Evolutionary conservation across 2,888 invertebrate genomes (phyloP).

Genomic region (Melieria omissa): DNA sequence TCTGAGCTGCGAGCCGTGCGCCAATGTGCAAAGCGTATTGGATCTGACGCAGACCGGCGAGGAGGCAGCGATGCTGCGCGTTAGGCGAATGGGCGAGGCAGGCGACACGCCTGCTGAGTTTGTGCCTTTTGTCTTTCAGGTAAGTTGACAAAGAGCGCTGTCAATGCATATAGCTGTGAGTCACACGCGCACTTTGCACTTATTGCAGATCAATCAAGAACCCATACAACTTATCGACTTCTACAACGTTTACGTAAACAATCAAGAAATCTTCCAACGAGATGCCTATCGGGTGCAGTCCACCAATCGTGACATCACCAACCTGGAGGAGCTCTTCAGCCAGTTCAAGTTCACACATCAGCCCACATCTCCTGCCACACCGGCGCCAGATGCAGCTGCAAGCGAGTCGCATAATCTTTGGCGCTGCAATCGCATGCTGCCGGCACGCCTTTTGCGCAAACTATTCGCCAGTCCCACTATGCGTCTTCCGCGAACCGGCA

Average conservation of each 20-base stretch:
- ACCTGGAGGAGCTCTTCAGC: conserved; percentile 64
- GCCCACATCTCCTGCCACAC: conserved; percentile 11
- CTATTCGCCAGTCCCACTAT: conserved; percentile 77
- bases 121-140: conserved; percentile 71
- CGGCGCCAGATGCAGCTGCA: conserved; percentile 7
- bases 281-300: conserved; percentile 71
- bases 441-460: conserved; percentile 77
- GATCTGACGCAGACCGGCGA: conserved; percentile 67
- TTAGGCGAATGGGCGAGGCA: conserved; percentile 8
- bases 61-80: not conserved
- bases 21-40: conserved; percentile 75
- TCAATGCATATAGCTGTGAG: not conserved
- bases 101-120: conserved; percentile 50
- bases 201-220: conserved; percentile 71
- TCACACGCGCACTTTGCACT: conserved; percentile 5
- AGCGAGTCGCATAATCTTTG: conserved; percentile 61
- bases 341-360: conserved; percentile 60
- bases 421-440: conserved; percentile 82
- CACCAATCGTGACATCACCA: conserved; percentile 60
- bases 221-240: conserved; percentile 70
- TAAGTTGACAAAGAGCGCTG: conserved; percentile 48
- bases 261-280: conserved; percentile 73
- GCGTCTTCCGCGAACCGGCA: conserved; percentile 78
- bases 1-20: conserved; percentile 88
- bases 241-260: conserved; percentile 70